phyloP scores from a whole-genome alignment of 1,140 invertebrate genomes.

The Trichonephila inaurata region DNA sequence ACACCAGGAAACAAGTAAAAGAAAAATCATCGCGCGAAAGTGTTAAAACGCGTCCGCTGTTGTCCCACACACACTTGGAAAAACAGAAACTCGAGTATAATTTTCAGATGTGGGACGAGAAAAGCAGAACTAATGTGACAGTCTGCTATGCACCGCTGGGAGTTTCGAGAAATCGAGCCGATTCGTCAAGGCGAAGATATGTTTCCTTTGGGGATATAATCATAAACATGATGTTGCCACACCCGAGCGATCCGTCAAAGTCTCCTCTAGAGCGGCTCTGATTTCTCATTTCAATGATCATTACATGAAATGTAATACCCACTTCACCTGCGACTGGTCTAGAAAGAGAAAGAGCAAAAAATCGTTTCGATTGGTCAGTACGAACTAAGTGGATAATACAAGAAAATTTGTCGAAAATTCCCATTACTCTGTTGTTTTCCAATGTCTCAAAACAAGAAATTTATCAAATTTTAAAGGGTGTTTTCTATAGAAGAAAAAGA shows the following conservation, averaged over 20 bases:
- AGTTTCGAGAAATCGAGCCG: not conserved
- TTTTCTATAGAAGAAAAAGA: too few species aligned
- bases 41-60: not conserved
- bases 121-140: not conserved
- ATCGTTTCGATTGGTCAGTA: too few species aligned
- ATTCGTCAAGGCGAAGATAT: conserved; percentile 30
- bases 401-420: too few species aligned
- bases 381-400: too few species aligned
- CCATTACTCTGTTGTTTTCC: too few species aligned
- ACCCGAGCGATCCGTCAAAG: conserved; percentile 47
- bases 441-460: too few species aligned
- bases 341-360: too few species aligned
- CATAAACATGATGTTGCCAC: conserved; percentile 24
- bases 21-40: not conserved
- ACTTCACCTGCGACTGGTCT: not conserved
- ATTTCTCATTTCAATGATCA: conserved; percentile 20
- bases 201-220: not conserved
- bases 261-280: not conserved
- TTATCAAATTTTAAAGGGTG: too few species aligned
- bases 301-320: not conserved
- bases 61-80: not conserved
- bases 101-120: not conserved
- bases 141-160: not conserved
- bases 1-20: not conserved
- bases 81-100: not conserved